Conservation (phyloP, 35 echinoderm and acorn worm species). For the Heliocidaris tuberculata region DNA sequence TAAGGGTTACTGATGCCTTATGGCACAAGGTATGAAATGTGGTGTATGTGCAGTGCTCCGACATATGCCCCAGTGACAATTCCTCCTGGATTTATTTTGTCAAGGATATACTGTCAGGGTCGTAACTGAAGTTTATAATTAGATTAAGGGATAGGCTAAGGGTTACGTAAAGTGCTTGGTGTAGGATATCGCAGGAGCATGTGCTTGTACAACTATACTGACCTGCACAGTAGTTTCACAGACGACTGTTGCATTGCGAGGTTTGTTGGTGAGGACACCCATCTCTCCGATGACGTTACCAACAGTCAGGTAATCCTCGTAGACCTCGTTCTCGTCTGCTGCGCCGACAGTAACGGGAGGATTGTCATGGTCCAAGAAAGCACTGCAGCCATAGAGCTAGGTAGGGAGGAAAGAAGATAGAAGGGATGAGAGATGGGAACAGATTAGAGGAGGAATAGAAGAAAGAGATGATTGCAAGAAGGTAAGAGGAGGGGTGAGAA, state of each 20-base stretch:
- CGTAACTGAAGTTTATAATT: too few relatives aligned
- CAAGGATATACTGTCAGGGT: too few relatives aligned
- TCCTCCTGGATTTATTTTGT: too few relatives aligned
- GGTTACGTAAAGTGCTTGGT: too few relatives aligned
- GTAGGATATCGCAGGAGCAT: too few relatives aligned
- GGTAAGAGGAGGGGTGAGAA: not conserved
- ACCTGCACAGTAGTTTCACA: constrained; percentile 95
- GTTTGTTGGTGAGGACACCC: constrained; percentile 80
- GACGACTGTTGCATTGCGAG: constrained; percentile 79
- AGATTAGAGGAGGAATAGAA: not conserved
- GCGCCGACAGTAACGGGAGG: not conserved
- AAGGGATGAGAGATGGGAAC: not conserved
- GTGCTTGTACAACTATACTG: not conserved
- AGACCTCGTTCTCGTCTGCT: constrained; percentile 23
- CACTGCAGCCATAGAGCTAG: constrained; percentile 57
- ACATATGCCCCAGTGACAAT: too few relatives aligned
- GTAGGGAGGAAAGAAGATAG: not conserved
- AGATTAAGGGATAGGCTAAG: too few relatives aligned
- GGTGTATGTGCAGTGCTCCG: too few relatives aligned
- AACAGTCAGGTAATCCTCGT: constrained; percentile 91
- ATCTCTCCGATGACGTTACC: constrained; percentile 98
- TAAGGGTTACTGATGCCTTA: too few relatives aligned
- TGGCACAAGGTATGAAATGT: too few relatives aligned
- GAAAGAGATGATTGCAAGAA: too few relatives aligned
- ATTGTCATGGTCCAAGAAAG: constrained; percentile 79